phyloP scores from a whole-genome alignment of 1,140 invertebrate species.

The Callitettix versicolor region DNA sequence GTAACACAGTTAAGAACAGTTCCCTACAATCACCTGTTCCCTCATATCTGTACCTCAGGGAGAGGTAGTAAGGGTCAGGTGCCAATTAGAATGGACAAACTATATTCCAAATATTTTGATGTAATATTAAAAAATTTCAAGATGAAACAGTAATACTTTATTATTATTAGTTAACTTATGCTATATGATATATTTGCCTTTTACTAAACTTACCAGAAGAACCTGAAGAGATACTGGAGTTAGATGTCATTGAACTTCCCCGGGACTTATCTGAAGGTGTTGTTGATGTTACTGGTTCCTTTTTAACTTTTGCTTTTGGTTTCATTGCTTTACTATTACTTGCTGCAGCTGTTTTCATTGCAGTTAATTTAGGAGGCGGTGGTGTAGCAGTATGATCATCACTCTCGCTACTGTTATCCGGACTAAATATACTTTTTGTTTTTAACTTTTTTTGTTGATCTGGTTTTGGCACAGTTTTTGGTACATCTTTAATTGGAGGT shows the following conservation, averaged over 20 bases:
- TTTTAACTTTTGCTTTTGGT: slow-evolving; percentile 26
- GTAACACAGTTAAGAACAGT: too few species aligned
- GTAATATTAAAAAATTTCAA: too few species aligned
- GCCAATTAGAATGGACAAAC: too few species aligned
- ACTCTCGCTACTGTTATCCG: slow-evolving; percentile 68
- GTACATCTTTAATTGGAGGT: slow-evolving; percentile 14
- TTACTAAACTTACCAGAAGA: slow-evolving; percentile 21
- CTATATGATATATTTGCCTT: too few species aligned
- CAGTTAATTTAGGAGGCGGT: slow-evolving; percentile 31
- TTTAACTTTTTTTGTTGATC: slow-evolving; percentile 47
- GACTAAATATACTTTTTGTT: slow-evolving; percentile 73
- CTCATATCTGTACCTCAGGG: too few species aligned
- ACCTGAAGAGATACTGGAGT: slow-evolving; percentile 28
- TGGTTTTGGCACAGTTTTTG: slow-evolving; percentile 27
- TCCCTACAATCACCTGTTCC: too few species aligned
- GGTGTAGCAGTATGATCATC: slow-evolving; percentile 35
- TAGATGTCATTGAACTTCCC: slow-evolving; percentile 35
- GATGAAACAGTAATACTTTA: too few species aligned
- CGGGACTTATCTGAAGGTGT: slow-evolving; percentile 32
- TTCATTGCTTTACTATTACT: slow-evolving; percentile 23
- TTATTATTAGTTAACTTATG: too few species aligned
- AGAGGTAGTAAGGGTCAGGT: too few species aligned
- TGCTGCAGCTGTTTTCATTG: slow-evolving; percentile 36
- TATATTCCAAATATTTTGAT: too few species aligned
- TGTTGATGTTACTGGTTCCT: slow-evolving; percentile 25